These are phyloP conservation scores for Dinomys branickii DNA, from an alignment of 2,113 vertebrate genomes.

Conservation along the genomic window DNA sequence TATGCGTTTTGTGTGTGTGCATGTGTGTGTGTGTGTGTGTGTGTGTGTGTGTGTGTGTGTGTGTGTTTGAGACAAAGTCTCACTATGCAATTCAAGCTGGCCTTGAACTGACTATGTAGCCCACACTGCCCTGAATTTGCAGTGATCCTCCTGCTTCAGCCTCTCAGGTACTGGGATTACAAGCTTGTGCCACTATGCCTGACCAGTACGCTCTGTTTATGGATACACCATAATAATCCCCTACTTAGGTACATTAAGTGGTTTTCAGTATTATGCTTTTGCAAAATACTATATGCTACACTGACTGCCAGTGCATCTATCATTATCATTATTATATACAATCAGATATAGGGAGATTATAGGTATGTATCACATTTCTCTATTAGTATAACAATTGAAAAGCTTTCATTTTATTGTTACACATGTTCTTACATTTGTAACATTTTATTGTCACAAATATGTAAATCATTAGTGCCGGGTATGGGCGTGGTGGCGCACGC, in stretches of 20 bases:
- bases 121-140: neutral
- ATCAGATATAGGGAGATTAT: neutral
- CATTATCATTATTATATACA: neutral
- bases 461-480: no score
- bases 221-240: neutral
- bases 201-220: neutral
- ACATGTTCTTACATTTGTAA: neutral
- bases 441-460: conserved; percentile 41
- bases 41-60: no score
- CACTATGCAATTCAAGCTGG: neutral
- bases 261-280: conserved; percentile 26
- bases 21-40: no score
- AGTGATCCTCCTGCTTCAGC: neutral
- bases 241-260: neutral
- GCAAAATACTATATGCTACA: neutral
- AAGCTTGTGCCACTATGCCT: neutral
- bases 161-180: neutral
- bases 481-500: no score
- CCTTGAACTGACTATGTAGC: neutral
- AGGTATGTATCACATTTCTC: neutral
- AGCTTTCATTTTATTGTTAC: neutral
- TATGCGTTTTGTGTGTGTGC: neutral
- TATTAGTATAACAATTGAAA: neutral
- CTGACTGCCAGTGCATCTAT: neutral
- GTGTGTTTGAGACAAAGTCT: neutral